Base-by-base conservation (phyloP, 2,888 invertebrate species). In the Leucoma salicis region DNA sequence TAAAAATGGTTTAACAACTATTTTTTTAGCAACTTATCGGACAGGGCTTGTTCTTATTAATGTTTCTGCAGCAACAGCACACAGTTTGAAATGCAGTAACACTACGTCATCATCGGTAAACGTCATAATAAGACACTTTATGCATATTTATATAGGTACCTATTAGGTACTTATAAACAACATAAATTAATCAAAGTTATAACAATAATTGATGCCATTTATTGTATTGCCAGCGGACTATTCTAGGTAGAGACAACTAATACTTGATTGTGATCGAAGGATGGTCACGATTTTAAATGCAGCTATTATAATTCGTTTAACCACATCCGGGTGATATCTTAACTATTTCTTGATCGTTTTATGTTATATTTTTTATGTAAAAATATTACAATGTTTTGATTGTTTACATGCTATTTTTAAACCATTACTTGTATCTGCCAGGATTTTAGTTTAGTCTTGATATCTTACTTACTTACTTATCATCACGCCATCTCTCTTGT, bases 271-370 rank as follows among this genome's bases (percentile, higher is more conserved):
- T 11, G 7, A 29, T 12, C 34, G 12, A 14, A 15, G 24, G 16
- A 36, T n/a, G 3, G 58, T 62, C 62, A 62, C 58, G 62, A 55
- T 37, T 48, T 27, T 13, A 39, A 39, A 35, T 35, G 31, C 24
- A 37, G 28, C 27, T 10, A 24, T 5, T n/a, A n/a, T 35, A 40
- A 39, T 38, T 40, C 39, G 32, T 46, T 35, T 43, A 40, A 59
- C 65, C 62, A 27, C 59, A 63, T 63, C 63, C 63, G 59, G 54
- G 53, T 62, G 33, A 14, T 15, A 39, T 44, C 39, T 35, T 14
- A 27, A 39, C 31, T 39, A 44, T 57, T 57, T 39, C 24, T 36
- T 14, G 36, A 18, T 31, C 7, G n/a, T n/a, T n/a, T n/a, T n/a
- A n/a, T n/a, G n/a, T n/a, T n/a, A n/a, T n/a, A n/a, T 21, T 3